These are phyloP conservation scores for Hippotragus niger DNA, from an alignment of 2,113 vertebrate genomes.

Conservation along the genomic window DNA sequence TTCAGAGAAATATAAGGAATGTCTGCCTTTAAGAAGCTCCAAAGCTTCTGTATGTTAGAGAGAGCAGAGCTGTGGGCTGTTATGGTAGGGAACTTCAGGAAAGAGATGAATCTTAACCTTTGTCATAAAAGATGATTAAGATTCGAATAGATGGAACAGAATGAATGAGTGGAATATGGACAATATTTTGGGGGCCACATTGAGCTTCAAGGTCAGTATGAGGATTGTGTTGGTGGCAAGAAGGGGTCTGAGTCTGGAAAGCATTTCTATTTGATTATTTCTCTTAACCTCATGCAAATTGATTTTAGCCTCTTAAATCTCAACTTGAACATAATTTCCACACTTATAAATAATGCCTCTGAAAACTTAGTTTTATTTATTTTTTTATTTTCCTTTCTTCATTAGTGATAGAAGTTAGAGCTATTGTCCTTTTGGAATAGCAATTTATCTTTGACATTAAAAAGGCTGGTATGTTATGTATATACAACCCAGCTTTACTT, in stretches of 20 bases:
- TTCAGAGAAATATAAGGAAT: neutral
- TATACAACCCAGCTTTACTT: neutral
- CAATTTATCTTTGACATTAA: slow-evolving; percentile 20
- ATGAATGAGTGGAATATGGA: neutral
- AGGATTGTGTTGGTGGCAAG: neutral
- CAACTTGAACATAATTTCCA: neutral
- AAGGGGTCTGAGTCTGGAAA: neutral
- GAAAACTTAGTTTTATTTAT: slow-evolving; percentile 1
- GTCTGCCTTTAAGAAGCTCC: neutral
- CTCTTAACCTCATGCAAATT: neutral
- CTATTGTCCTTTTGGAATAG: neutral
- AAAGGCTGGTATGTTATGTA: neutral
- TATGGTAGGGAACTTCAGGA: neutral
- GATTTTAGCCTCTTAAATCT: neutral
- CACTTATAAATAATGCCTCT: neutral
- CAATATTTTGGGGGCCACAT: neutral
- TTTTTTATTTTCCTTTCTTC: neutral
- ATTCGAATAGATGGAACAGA: neutral
- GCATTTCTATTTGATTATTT: neutral
- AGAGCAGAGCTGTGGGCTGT: neutral
- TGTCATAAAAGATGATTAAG: neutral
- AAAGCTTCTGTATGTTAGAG: neutral
- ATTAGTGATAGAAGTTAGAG: neutral
- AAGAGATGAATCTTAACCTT: neutral
- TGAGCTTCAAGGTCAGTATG: neutral